A percentile compares a stretch with the other conserved stretches of the same genome.
These are phyloP conservation scores for Daboia siamensis DNA, from an alignment of 2,113 vertebrate species.

Conservation along the genomic window DNA sequence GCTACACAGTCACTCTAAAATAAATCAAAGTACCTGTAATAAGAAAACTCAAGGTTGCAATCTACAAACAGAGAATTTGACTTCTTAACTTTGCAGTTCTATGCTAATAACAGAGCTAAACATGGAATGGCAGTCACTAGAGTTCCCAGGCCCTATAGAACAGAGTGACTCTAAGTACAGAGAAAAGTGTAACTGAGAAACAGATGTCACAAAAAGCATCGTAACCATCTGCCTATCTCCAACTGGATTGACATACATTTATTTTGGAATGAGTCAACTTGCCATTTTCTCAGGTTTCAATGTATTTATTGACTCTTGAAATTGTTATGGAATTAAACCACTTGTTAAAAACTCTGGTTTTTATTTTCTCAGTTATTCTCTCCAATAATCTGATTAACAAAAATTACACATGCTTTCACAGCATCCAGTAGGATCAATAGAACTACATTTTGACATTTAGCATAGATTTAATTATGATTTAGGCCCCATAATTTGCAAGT, in stretches of 20 bases:
- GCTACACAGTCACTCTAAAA: neutral
- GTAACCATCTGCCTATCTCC: neutral
- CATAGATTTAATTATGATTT: neutral
- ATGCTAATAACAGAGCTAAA: neutral
- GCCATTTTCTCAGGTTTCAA: neutral
- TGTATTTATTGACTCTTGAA: neutral
- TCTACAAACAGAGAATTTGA: neutral
- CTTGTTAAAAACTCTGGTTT: neutral
- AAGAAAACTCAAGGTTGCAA: neutral
- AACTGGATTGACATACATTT: neutral
- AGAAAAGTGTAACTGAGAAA: neutral
- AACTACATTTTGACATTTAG: neutral
- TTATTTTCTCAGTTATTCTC: neutral
- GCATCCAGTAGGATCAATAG: neutral
- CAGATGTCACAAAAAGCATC: neutral
- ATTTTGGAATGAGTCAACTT: neutral
- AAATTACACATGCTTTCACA: neutral
- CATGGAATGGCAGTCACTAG: neutral
- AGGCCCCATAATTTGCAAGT: neutral
- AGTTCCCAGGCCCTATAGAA: neutral
- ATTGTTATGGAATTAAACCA: neutral
- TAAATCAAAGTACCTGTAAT: constrained; percentile 8
- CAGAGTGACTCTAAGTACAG: neutral
- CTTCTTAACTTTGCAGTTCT: neutral
- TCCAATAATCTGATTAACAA: neutral